phyloP scores from a whole-genome alignment of 2,797 vertebrate genomes.

The Lithobates pipiens region DNA sequence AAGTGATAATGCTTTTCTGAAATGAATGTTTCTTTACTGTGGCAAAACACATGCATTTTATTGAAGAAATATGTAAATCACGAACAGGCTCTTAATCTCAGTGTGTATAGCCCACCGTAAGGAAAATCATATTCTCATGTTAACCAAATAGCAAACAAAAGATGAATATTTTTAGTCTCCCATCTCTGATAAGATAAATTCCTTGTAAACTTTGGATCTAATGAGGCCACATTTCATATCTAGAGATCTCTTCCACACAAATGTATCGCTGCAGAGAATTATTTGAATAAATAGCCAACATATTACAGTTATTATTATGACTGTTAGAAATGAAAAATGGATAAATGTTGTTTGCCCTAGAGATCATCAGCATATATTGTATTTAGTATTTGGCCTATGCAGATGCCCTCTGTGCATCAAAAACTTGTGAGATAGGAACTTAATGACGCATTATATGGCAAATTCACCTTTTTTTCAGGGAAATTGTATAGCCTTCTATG shows the following conservation, averaged over 20 bases:
- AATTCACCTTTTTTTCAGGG: neutral
- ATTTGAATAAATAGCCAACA: slow-evolving; percentile 34
- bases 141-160: slow-evolving; percentile 17
- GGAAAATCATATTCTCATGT: neutral
- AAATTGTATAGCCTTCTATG: neutral
- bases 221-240: slow-evolving; percentile 52
- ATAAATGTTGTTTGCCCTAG: neutral
- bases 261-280: slow-evolving; percentile 28
- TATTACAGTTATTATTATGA: slow-evolving; percentile 25
- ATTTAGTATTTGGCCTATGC: neutral
- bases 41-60: too few species aligned
- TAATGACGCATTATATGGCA: slow-evolving; percentile 2
- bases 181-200: slow-evolving; percentile 34
- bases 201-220: slow-evolving; percentile 16
- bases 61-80: too few species aligned
- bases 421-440: neutral
- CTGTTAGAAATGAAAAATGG: slow-evolving; percentile 24
- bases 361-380: neutral
- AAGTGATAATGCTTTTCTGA: too few species aligned
- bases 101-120: too few species aligned
- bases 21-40: too few species aligned
- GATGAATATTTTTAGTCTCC: neutral
- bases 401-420: neutral
- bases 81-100: too few species aligned
- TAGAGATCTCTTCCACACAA: slow-evolving; percentile 6